Base-by-base conservation (phyloP, 2,797 vertebrate genomes). In the Centroberyx gerrardi region DNA sequence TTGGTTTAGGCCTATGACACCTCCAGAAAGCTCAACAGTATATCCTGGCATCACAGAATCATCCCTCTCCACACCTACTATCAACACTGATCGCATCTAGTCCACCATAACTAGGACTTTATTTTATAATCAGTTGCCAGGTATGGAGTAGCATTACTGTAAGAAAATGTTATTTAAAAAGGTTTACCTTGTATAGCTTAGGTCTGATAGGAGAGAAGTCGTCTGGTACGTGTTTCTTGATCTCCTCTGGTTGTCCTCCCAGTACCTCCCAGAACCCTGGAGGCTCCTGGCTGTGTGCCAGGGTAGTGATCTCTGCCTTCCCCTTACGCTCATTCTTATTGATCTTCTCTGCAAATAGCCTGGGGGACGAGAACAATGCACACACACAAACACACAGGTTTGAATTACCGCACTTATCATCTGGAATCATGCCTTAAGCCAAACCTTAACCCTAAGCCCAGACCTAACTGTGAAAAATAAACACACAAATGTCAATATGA, bases 261-360 rank as follows among this genome's bases (percentile, higher is more conserved):
- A 99, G 88, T 0, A 58, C 36, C 78, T 97, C 96, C 98, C 98
- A 99, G 92, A 98, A 98, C 9, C 92, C 96, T 0, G 96, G 96
- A 42, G 93, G 92, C 90, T 99, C 98, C 82, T 98, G 96, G 66
- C 93, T 96, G 63, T 99, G 97, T 15, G 85, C 83, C 68, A 99
- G 83, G 49, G 95, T 92, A 0, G 81, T 90, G 82, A 99, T 98
- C 91, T 99, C 98, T 0, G 98, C 96, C 75, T 98, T 99, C 52
- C 97, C 95, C 76, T 99, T 99, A 14, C 98, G 93, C 82, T 99
- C 98, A 0, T 99, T 99, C 90, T 99, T 99, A 87, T 98, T 99
- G 60, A 99, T 99, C 93, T 99, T 99, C 90, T 99, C 98, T 0
- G 97, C 96, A 64, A 99, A 99, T 55, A 99, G 93, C 89, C 98